phyloP scores from a whole-genome alignment of 1,140 invertebrate species.

The Periplaneta americana region DNA sequence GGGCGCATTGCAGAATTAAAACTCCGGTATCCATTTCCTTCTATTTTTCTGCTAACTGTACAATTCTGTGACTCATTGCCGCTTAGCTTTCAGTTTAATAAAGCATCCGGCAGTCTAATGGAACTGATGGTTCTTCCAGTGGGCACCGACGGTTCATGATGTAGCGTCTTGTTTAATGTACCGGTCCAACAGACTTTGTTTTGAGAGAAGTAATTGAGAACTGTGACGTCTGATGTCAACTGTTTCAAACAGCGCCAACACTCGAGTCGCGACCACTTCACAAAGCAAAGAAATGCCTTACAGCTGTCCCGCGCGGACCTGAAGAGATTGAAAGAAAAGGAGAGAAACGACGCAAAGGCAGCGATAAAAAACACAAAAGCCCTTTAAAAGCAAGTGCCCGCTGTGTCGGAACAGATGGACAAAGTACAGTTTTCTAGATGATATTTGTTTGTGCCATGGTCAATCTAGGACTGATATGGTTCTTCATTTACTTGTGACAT shows the following conservation, averaged over 20 bases:
- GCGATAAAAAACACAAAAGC: not conserved
- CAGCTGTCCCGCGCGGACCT: not conserved
- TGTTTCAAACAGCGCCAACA: not conserved
- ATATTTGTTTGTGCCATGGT: not conserved
- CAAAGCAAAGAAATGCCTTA: not conserved
- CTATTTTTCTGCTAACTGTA: too few relatives aligned
- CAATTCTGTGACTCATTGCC: too few relatives aligned
- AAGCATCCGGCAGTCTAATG: not conserved
- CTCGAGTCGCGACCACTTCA: not conserved
- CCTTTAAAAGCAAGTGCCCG: not conserved
- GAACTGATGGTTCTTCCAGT: not conserved
- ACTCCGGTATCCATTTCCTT: too few relatives aligned
- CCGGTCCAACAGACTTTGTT: not conserved
- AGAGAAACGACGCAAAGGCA: not conserved
- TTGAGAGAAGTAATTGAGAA: not conserved
- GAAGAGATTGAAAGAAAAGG: not conserved
- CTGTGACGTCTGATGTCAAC: not conserved
- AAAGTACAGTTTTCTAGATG: not conserved
- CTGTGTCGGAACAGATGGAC: not conserved
- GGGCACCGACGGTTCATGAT: not conserved
- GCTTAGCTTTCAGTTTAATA: too few relatives aligned
- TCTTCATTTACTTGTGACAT: too few relatives aligned
- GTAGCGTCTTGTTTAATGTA: not conserved
- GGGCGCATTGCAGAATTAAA: too few relatives aligned
- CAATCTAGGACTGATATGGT: too few relatives aligned